phyloP scores from a whole-genome alignment of 1,140 invertebrate species.

The Drosophila neocordata region DNA sequence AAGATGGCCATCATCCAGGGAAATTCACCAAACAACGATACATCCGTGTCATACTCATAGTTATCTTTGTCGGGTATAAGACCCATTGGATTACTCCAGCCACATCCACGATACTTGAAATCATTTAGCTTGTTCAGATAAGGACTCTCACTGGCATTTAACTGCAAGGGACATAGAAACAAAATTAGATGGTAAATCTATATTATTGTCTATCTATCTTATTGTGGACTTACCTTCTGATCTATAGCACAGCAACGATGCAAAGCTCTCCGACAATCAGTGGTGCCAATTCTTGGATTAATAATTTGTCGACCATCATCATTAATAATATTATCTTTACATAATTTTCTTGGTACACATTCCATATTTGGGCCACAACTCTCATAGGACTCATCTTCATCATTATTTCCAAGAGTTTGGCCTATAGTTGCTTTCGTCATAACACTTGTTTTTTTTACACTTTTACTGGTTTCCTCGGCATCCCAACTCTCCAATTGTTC shows the following conservation, averaged over 20 bases:
- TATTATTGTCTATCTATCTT: background rate
- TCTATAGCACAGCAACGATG: conserved; percentile 55
- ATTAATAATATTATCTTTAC: conserved; percentile 50
- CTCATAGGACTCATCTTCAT: conserved; percentile 45
- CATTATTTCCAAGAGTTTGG: background rate
- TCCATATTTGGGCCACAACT: conserved; percentile 61
- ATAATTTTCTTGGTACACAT: conserved; percentile 57
- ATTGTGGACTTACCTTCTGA: conserved; percentile 31
- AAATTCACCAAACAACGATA: conserved; percentile 85
- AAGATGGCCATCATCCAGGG: conserved; percentile 93
- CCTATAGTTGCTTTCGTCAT: background rate
- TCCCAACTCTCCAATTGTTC: conserved; percentile 58
- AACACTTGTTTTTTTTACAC: too few species aligned
- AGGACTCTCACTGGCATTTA: conserved; percentile 40
- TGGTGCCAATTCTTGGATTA: conserved; percentile 51
- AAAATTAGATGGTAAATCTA: too few species aligned
- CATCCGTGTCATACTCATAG: conserved; percentile 84
- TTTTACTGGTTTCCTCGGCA: background rate
- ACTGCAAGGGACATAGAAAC: background rate
- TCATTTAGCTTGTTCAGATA: conserved; percentile 29
- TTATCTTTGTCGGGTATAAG: conserved; percentile 89
- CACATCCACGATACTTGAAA: conserved; percentile 85
- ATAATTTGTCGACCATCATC: conserved; percentile 51
- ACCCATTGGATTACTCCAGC: conserved; percentile 87
- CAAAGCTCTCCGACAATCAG: conserved; percentile 30